phyloP scores from a whole-genome alignment of 2,888 invertebrate species.

The Thera britannica region DNA sequence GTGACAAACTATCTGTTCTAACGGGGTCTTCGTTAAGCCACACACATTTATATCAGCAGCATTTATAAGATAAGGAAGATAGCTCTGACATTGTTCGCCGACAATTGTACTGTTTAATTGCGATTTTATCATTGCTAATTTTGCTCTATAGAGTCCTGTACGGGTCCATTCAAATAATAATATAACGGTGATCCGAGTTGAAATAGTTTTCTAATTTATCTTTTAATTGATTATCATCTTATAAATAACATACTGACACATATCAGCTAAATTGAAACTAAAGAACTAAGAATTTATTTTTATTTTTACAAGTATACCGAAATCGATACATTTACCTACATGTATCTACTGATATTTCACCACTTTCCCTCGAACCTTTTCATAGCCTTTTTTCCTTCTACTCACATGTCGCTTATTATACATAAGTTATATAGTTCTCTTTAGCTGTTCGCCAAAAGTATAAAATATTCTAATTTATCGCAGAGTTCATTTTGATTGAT shows the following conservation, averaged over 20 bases:
- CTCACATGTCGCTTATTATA: too few relatives aligned
- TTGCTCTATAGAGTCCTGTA: conserved; percentile 30
- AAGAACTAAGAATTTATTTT: not conserved
- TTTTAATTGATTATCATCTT: not conserved
- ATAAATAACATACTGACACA: too few relatives aligned
- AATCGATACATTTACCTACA: not conserved
- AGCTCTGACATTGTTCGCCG: conserved; percentile 29
- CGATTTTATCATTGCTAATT: conserved; percentile 41
- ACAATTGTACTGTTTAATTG: conserved; percentile 43
- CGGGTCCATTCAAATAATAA: conserved; percentile 19
- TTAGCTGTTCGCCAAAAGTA: too few relatives aligned
- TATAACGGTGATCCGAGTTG: not conserved
- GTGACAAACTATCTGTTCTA: too few relatives aligned
- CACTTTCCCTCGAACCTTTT: too few relatives aligned
- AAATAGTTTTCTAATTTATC: not conserved
- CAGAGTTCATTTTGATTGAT: not conserved
- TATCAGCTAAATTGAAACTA: too few relatives aligned
- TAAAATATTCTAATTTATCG: too few relatives aligned
- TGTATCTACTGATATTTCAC: not conserved
- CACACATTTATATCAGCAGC: too few relatives aligned
- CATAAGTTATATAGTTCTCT: too few relatives aligned
- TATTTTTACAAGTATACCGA: not conserved
- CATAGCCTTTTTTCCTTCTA: not conserved
- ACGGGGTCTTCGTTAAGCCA: too few relatives aligned
- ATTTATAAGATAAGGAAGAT: not conserved